phyloP scores from a whole-genome alignment of 2,888 invertebrate species.

The Agonum fuliginosum region DNA sequence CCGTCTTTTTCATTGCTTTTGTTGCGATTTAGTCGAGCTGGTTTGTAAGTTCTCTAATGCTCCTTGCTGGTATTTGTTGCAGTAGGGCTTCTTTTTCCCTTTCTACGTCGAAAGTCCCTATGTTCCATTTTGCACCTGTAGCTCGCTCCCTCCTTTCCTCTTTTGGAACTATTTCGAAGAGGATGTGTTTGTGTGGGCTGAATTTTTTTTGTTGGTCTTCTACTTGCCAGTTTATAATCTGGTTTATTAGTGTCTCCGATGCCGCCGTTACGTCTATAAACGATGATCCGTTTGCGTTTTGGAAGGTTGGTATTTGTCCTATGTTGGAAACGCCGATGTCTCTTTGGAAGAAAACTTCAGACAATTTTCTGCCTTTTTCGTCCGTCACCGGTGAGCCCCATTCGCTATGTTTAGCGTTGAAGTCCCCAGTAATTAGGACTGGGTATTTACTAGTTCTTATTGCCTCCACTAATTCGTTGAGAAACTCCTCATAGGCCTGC shows the following conservation, averaged over 20 bases:
- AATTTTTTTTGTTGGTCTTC: neutral
- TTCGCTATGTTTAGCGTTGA: neutral
- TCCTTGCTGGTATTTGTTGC: too few relatives aligned
- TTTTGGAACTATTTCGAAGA: too few relatives aligned
- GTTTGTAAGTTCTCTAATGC: too few relatives aligned
- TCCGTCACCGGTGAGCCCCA: slow-evolving; percentile 27
- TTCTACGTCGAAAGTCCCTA: too few relatives aligned
- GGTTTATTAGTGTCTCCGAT: neutral
- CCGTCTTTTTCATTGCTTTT: too few relatives aligned
- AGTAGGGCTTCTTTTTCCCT: too few relatives aligned
- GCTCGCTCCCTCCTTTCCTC: too few relatives aligned
- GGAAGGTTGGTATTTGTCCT: neutral
- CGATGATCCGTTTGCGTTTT: neutral
- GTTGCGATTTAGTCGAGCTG: too few relatives aligned
- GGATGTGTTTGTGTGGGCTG: neutral
- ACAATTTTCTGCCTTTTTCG: neutral
- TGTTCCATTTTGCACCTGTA: too few relatives aligned
- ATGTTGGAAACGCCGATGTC: neutral
- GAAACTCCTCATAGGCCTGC: neutral
- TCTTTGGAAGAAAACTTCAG: neutral
- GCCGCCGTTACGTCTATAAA: neutral
- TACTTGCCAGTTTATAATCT: neutral
- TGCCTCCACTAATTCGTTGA: neutral
- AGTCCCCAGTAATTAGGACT: neutral
- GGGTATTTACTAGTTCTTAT: neutral